Conservation (phyloP, 2,113 vertebrate species). For the Entelurus aequoreus region DNA sequence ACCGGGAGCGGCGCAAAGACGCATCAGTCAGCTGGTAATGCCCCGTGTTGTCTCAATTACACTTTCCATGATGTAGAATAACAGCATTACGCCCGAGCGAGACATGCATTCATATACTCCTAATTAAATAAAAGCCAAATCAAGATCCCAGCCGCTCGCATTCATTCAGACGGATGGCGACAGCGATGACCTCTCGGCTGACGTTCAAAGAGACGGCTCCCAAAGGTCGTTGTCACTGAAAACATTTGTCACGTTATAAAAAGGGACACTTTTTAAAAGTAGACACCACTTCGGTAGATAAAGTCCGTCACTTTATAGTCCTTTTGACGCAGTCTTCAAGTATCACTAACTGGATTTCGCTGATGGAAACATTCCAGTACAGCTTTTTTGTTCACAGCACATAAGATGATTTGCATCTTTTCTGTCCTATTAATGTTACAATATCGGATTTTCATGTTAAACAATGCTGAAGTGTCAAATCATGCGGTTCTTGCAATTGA, state of each 20-base stretch:
- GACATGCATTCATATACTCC: conserved; percentile 67
- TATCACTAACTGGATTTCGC: background rate
- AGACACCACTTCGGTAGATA: conserved; percentile 2
- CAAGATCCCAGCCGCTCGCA: conserved; percentile 48
- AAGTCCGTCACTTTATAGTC: background rate
- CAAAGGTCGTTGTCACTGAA: conserved; percentile 41
- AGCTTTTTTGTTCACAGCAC: too few relatives aligned
- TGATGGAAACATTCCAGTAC: background rate
- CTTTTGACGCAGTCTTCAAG: background rate
- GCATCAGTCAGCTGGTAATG: conserved; percentile 62
- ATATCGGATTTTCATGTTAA: too few relatives aligned
- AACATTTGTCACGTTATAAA: conserved; percentile 8
- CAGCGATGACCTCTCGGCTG: conserved; percentile 36
- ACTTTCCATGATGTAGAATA: conserved; percentile 67
- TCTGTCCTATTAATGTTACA: too few relatives aligned
- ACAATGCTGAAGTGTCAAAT: too few relatives aligned
- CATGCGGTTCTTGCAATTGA: too few relatives aligned
- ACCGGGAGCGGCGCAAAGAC: conserved; percentile 43
- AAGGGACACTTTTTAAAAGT: background rate
- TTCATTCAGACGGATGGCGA: conserved; percentile 48
- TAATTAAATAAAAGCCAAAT: conserved; percentile 68
- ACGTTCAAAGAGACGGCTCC: conserved; percentile 49
- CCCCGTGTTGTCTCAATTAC: conserved; percentile 64
- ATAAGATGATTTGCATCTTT: too few relatives aligned
- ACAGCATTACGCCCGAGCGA: conserved; percentile 66